Conservation (phyloP, 2,888 invertebrate species). For the Sepioteuthis lessoniana region DNA sequence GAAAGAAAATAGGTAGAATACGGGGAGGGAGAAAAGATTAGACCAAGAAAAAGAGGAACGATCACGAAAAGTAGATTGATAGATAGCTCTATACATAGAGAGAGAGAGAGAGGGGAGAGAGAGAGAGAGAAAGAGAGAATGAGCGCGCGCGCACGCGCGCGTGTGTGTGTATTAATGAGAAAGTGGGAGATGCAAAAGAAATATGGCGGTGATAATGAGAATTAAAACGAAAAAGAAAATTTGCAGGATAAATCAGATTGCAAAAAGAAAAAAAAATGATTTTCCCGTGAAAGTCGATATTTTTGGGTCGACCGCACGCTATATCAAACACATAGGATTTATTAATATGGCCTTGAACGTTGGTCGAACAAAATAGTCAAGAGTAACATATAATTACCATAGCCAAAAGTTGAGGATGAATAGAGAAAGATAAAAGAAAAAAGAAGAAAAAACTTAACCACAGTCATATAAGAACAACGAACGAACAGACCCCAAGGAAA, state of each 20-base stretch:
- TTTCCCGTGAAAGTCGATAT: neutral
- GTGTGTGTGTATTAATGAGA: too few species aligned
- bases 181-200: too few species aligned
- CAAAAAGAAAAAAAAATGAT: neutral
- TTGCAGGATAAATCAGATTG: neutral
- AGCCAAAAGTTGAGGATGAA: conserved; percentile 11
- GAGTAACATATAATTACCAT: neutral
- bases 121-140: neutral
- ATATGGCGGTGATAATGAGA: neutral
- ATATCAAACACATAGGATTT: neutral
- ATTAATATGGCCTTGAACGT: conserved; percentile 8
- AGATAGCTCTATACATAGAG: neutral
- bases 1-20: too few species aligned
- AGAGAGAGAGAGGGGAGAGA: neutral
- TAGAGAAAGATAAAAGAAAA: neutral
- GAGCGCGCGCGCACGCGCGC: too few species aligned
- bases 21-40: neutral
- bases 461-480: neutral
- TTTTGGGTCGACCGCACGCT: neutral
- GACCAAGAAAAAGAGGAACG: neutral
- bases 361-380: conserved; percentile 4
- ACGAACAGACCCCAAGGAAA: neutral
- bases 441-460: neutral
- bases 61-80: neutral
- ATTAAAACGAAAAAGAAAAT: neutral